A percentile compares a stretch with the other conserved stretches of the same genome.
Conservation (phyloP, 2,113 vertebrate genomes). For the Gobio gobio region DNA sequence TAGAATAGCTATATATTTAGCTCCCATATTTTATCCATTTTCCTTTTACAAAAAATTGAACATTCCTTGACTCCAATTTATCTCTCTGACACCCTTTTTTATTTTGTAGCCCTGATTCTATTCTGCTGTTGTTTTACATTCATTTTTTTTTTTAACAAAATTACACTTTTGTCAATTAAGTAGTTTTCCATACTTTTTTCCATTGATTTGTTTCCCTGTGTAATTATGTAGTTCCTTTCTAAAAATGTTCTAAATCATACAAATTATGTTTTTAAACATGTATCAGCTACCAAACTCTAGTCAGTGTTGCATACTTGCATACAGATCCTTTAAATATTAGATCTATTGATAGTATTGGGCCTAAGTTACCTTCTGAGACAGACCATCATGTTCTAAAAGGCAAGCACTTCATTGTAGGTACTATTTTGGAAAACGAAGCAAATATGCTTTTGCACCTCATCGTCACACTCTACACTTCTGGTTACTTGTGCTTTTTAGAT, state of each 20-base stretch:
- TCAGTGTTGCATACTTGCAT: not conserved
- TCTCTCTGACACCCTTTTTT: too few species aligned
- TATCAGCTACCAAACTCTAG: not conserved
- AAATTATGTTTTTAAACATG: not conserved
- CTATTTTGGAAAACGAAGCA: not conserved
- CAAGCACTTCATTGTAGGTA: not conserved
- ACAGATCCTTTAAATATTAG: not conserved
- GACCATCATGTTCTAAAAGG: not conserved
- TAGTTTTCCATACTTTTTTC: not conserved
- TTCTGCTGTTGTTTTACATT: not conserved
- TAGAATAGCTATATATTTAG: not conserved
- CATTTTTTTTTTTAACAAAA: not conserved
- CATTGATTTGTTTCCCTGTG: not conserved
- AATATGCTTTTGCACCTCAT: too few species aligned
- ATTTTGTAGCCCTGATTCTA: not conserved
- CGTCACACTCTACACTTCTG: not conserved
- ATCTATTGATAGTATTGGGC: not conserved
- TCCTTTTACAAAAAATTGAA: too few species aligned
- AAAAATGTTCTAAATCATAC: not conserved
- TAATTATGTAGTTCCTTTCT: not conserved
- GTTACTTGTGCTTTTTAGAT: not conserved
- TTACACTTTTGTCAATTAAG: not conserved
- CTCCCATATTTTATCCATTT: not conserved
- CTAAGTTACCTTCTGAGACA: not conserved
- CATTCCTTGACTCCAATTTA: too few species aligned